Evolutionary conservation across 2,797 vertebrate species (phyloP).

Genomic region (Enteromius mattozi): DNA sequence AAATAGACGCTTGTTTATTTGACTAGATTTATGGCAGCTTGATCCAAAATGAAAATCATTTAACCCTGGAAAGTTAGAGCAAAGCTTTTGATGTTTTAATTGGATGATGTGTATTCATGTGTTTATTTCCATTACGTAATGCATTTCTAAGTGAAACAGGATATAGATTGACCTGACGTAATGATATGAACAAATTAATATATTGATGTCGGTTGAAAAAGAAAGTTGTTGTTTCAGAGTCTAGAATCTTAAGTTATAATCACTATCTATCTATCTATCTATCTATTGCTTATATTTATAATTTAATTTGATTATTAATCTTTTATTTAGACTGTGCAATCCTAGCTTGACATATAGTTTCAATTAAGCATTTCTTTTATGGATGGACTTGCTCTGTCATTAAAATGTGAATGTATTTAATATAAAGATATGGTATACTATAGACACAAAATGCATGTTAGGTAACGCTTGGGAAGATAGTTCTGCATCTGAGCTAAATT

Average conservation of each 20-base stretch:
- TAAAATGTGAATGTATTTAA: background rate
- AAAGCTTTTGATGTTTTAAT: background rate
- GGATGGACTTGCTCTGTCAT: background rate
- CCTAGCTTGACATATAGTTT: background rate
- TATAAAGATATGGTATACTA: background rate
- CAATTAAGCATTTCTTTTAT: conserved; percentile 2
- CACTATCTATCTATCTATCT: too few species aligned
- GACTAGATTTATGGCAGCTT: conserved; percentile 21
- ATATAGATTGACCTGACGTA: background rate
- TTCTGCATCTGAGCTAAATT: conserved; percentile 21
- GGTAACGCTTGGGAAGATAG: background rate
- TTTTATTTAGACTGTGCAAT: background rate
- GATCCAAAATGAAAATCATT: conserved; percentile 8
- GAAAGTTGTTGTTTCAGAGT: background rate
- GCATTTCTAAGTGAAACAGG: conserved; percentile 1
- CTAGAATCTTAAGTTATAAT: background rate
- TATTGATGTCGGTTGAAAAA: background rate
- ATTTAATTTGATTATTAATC: background rate
- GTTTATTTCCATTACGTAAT: background rate
- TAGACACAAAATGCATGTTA: background rate
- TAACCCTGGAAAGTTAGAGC: background rate
- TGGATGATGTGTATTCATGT: background rate
- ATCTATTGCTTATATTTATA: too few species aligned
- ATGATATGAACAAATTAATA: background rate
- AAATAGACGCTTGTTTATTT: conserved; percentile 14